Percentiles rank a stretch among this genome's conserved stretches.
These are phyloP conservation scores for Rambutsinella grinnellia DNA, from an alignment of 2,888 invertebrate species.

Conservation along the genomic window DNA sequence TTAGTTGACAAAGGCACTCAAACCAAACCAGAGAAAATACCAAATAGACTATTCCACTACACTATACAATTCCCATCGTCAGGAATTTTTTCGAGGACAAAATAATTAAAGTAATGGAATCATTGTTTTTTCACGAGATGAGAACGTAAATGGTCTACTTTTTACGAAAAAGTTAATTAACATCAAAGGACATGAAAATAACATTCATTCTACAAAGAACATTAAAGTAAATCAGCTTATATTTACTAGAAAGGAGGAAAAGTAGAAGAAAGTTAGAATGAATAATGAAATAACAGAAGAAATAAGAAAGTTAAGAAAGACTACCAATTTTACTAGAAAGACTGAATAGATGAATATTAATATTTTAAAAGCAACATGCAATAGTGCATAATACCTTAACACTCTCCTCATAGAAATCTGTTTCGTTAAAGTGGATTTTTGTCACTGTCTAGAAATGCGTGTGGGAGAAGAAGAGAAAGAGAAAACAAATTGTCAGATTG, in stretches of 20 bases:
- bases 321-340: background rate
- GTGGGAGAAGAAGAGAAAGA: slow-evolving; percentile 24
- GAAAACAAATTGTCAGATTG: too few relatives aligned
- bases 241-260: background rate
- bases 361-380: slow-evolving; percentile 51
- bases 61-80: too few relatives aligned
- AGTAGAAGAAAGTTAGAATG: background rate
- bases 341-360: too few relatives aligned
- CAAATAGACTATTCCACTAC: too few relatives aligned
- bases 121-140: too few relatives aligned
- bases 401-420: slow-evolving; percentile 45
- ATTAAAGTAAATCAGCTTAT: background rate
- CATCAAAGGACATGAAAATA: too few relatives aligned
- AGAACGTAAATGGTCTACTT: too few relatives aligned
- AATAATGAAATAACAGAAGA: background rate
- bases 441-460: slow-evolving; percentile 51
- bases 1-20: too few relatives aligned
- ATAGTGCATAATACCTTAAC: slow-evolving; percentile 54
- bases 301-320: background rate
- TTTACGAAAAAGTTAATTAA: too few relatives aligned
- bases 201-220: slow-evolving; percentile 8
- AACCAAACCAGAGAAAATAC: too few relatives aligned
- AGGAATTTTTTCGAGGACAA: too few relatives aligned
- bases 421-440: slow-evolving; percentile 46
- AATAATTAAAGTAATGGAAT: too few relatives aligned